phyloP scores from a whole-genome alignment of 2,888 invertebrate genomes.

The Pterostichus niger region DNA sequence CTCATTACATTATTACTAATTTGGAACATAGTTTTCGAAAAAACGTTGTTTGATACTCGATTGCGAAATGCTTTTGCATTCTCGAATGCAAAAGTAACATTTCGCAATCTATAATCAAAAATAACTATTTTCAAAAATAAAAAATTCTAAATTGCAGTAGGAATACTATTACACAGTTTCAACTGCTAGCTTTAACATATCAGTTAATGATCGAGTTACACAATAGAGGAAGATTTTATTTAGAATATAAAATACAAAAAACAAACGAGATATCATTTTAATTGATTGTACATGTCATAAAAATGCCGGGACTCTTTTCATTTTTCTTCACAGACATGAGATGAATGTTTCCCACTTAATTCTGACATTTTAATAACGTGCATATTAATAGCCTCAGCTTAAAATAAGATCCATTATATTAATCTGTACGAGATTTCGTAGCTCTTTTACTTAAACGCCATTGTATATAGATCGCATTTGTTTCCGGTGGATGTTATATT shows the following conservation, averaged over 20 bases:
- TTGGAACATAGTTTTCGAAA: too few species aligned
- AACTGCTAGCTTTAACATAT: too few species aligned
- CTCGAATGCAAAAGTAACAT: too few species aligned
- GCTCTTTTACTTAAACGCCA: constrained; percentile 37
- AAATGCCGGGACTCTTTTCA: constrained; percentile 4
- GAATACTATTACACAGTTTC: too few species aligned
- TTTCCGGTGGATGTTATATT: constrained; percentile 27
- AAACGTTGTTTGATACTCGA: too few species aligned
- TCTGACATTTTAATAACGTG: constrained; percentile 36
- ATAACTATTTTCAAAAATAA: too few species aligned
- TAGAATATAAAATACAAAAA: background rate
- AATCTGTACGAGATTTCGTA: constrained; percentile 17
- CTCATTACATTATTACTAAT: too few species aligned
- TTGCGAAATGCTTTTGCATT: too few species aligned
- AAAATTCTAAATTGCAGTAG: too few species aligned
- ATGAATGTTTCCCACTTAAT: constrained; percentile 10
- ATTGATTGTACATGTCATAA: constrained; percentile 17
- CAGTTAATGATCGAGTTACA: too few species aligned
- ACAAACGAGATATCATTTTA: constrained; percentile 9
- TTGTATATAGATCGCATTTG: constrained; percentile 13
- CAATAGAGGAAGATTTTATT: too few species aligned
- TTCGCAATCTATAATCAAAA: too few species aligned
- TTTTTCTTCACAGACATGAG: constrained; percentile 20
- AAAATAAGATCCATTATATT: constrained; percentile 37
- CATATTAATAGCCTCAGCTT: constrained; percentile 29